Evolutionary conservation across 2,113 vertebrate genomes (phyloP).

Genomic region (Thinocorus orbignyianus): DNA sequence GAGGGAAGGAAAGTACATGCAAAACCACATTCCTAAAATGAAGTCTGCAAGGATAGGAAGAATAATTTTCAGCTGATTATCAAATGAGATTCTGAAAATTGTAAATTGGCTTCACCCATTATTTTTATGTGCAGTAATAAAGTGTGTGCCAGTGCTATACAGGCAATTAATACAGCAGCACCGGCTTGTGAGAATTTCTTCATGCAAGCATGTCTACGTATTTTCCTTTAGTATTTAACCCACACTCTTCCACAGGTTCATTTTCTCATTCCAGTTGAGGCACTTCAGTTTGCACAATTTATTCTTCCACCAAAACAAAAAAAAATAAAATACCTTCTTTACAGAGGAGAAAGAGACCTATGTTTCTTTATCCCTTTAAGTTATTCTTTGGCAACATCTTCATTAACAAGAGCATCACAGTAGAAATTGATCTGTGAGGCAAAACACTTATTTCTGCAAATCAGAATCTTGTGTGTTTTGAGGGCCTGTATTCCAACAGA

Average conservation of each 20-base stretch:
- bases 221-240: background rate
- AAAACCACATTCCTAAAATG: background rate
- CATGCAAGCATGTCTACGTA: background rate
- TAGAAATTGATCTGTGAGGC: background rate
- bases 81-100: slow-evolving; percentile 1
- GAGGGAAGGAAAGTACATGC: background rate
- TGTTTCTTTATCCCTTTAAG: background rate
- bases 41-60: background rate
- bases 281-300: background rate
- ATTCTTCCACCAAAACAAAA: background rate
- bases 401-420: background rate
- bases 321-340: background rate
- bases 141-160: background rate
- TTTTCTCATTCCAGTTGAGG: background rate
- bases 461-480: background rate
- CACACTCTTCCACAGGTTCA: background rate
- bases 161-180: background rate
- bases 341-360: background rate
- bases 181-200: background rate
- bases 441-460: background rate
- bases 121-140: background rate
- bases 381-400: background rate
- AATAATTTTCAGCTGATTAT: background rate
- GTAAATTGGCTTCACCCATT: background rate
- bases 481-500: background rate